Base-by-base conservation (phyloP, 2,797 vertebrate species). In the Melanotaenia parkinsoni region DNA sequence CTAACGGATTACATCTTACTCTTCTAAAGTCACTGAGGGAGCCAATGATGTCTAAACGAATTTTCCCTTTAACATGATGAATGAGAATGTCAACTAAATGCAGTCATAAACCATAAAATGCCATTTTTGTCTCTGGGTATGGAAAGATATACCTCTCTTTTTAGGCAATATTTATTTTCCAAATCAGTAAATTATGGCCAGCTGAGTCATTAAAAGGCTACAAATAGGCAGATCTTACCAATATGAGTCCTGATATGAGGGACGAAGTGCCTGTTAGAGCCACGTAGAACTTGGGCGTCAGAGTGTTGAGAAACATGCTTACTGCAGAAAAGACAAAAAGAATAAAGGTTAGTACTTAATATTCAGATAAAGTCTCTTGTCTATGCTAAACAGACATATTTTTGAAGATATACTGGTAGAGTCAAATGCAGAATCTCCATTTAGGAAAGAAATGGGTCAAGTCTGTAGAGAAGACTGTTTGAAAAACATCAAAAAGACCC, bases 271-370 rank as follows among this genome's bases (percentile, higher is more conserved):
- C 98, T 45, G 98, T 99, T 92, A 99, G 93, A 86, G 98, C 98
- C 91, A 99, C 98, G 47, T 99, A 99, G 94, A 99, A 99, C 94
- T 99, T 99, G 89, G 98, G 98, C 3, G 98, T 99, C 92, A 99
- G 92, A 8, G 98, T 99, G 94, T 99, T 99, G 94, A 99, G 95
- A 96, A 99, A 99, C 98, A 99, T 99, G 93, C 97, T 99, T 95
- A 99, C 97, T 99, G 92, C 4, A 40, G 72, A 77, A n/a, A 72
- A 88, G 51, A 87, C 3, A 74, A 24, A 68, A 28, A 74, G 16
- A 60, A 70, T 67, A 66, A 9, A 30, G 80, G 82, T 83, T 13
- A 26, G 43, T 40, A 33, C 38, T 81, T 10, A 13, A 26, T 18
- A 53, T 28, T n/a, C 35, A 57, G 0, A 63, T n/a, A 45, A 61